Conservation (phyloP, 2,113 vertebrate genomes). For the Scomber japonicus region DNA sequence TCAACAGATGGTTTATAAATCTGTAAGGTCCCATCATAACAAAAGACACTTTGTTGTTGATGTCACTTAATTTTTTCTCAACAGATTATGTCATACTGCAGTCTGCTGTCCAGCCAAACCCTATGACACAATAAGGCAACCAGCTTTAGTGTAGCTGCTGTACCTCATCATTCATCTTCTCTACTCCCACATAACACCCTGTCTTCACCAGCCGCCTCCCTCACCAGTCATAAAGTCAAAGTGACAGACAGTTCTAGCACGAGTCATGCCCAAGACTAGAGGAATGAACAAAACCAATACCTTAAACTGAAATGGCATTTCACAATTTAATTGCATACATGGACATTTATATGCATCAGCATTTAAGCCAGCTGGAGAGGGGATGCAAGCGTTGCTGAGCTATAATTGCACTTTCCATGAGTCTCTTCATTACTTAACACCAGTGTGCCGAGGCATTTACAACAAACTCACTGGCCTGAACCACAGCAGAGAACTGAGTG, state of each 20-base stretch:
- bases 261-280: constrained; percentile 37
- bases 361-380: constrained; percentile 68
- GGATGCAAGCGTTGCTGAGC: constrained; percentile 39
- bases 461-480: constrained; percentile 7
- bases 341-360: constrained; percentile 72
- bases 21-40: constrained; percentile 22
- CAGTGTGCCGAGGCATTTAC: constrained; percentile 19
- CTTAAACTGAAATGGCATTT: constrained; percentile 63
- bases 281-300: constrained; percentile 67
- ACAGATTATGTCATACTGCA: constrained; percentile 63
- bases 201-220: constrained; percentile 30
- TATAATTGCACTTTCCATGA: constrained; percentile 78
- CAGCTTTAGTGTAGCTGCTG: constrained; percentile 19
- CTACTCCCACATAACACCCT: constrained; percentile 20
- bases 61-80: constrained; percentile 59
- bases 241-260: constrained; percentile 46
- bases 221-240: constrained; percentile 45
- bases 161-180: constrained; percentile 11
- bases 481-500: constrained; percentile 22
- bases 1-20: constrained; percentile 48
- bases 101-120: constrained; percentile 52
- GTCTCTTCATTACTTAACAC: constrained; percentile 64
- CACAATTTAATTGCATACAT: constrained; percentile 73
- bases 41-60: constrained; percentile 43
- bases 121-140: constrained; percentile 38